phyloP scores from a whole-genome alignment of 2,888 invertebrate species.

The Agonopterix arenella region DNA sequence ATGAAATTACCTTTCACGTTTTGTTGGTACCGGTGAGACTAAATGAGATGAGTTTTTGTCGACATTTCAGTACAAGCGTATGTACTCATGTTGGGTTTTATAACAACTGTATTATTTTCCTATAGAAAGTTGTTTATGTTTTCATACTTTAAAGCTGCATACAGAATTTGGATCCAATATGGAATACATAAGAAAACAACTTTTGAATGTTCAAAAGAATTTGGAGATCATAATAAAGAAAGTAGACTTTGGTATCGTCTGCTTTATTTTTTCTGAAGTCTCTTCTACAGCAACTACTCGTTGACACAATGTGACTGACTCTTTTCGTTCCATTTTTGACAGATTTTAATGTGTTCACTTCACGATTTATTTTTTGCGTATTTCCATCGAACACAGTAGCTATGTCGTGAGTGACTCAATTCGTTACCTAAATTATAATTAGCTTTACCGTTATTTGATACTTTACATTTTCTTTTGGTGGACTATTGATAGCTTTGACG shows the following conservation, averaged over 20 bases:
- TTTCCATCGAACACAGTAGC: constrained; percentile 42
- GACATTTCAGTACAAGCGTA: background rate
- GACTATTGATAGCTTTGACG: constrained; percentile 36
- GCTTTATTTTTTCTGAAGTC: too few species aligned
- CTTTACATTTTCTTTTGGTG: constrained; percentile 56
- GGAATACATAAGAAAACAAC: too few species aligned
- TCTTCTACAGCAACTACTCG: constrained; percentile 3
- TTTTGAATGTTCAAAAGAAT: too few species aligned
- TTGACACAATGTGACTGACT: constrained; percentile 33
- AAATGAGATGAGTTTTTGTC: constrained; percentile 69
- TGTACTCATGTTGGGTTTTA: background rate
- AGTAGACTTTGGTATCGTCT: too few species aligned
- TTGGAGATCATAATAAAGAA: too few species aligned
- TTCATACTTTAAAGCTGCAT: too few species aligned
- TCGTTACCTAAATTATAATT: constrained; percentile 65
- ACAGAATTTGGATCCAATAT: too few species aligned
- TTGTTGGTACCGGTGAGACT: constrained; percentile 57
- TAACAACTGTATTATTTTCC: too few species aligned
- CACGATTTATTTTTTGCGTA: constrained; percentile 60
- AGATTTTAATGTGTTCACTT: constrained; percentile 49
- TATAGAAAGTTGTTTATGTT: too few species aligned
- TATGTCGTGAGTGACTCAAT: constrained; percentile 60
- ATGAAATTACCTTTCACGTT: constrained; percentile 74
- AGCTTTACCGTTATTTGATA: constrained; percentile 61
- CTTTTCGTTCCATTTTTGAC: constrained; percentile 36